Evolutionary conservation across 2,113 vertebrate genomes (phyloP).

Genomic region (Nibea albiflora): DNA sequence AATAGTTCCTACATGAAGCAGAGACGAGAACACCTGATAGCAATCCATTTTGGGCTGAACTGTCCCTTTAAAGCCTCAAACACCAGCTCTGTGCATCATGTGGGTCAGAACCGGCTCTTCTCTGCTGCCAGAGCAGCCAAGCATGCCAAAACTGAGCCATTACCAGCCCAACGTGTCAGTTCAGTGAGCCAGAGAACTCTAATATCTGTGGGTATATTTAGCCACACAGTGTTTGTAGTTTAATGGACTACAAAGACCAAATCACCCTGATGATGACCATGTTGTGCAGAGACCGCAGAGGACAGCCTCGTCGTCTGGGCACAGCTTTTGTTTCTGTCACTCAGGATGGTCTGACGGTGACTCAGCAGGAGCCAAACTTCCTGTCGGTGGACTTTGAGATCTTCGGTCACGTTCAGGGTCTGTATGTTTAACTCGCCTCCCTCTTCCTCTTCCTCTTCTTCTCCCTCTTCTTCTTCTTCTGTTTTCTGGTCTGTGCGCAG

Average conservation of each 20-base stretch:
- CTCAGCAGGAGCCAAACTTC: constrained; percentile 72
- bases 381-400: constrained; percentile 94
- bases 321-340: not conserved
- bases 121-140: no score
- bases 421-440: constrained; percentile 9
- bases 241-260: constrained; percentile 47
- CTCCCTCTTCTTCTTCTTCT: no score
- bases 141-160: no score
- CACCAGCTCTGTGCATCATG: no score
- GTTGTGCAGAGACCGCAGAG: not conserved
- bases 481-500: not conserved
- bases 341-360: constrained; percentile 52
- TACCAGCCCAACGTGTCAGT: no score
- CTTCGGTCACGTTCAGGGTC: constrained; percentile 92
- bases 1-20: no score
- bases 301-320: not conserved
- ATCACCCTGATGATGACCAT: constrained; percentile 10
- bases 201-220: not conserved
- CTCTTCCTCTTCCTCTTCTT: no score
- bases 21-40: no score
- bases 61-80: no score
- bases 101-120: no score
- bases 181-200: not conserved
- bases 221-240: not conserved
- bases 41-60: no score